Evolutionary conservation across 2,888 invertebrate genomes (phyloP).

Genomic region (Anthophora plumipes): DNA sequence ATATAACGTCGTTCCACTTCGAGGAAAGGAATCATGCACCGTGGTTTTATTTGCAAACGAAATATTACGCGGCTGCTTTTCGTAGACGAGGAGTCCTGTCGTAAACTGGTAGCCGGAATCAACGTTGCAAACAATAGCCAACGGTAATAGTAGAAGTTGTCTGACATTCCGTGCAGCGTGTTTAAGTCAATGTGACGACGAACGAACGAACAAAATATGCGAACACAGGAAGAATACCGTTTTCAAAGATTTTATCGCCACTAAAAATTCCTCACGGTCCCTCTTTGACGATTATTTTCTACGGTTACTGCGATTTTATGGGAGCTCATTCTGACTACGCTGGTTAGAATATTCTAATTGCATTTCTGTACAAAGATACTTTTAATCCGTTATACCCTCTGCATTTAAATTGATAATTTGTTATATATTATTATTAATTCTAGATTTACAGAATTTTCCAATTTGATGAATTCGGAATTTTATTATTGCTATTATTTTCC

Average conservation of each 20-base stretch:
- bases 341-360: background rate
- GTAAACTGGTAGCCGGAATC: constrained; percentile 17
- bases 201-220: constrained; percentile 31
- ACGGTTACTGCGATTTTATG: constrained; percentile 1
- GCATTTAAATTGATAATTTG: background rate
- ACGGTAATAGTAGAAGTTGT: background rate
- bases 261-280: constrained; percentile 10
- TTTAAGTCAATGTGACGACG: constrained; percentile 15
- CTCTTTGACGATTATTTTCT: background rate
- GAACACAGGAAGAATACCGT: no score
- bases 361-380: background rate
- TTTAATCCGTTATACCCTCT: no score
- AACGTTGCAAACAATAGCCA: constrained; percentile 3
- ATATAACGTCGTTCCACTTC: constrained; percentile 13
- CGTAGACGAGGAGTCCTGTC: background rate
- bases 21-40: background rate
- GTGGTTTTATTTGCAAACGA: constrained; percentile 19
- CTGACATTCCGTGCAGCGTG: background rate
- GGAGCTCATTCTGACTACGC: background rate
- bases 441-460: no score
- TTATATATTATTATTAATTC: background rate
- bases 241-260: constrained; percentile 14
- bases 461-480: no score
- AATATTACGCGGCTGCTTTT: constrained; percentile 13
- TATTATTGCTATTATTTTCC: no score